Conservation (phyloP, 1,140 invertebrate species). For the Bombus affinis region DNA sequence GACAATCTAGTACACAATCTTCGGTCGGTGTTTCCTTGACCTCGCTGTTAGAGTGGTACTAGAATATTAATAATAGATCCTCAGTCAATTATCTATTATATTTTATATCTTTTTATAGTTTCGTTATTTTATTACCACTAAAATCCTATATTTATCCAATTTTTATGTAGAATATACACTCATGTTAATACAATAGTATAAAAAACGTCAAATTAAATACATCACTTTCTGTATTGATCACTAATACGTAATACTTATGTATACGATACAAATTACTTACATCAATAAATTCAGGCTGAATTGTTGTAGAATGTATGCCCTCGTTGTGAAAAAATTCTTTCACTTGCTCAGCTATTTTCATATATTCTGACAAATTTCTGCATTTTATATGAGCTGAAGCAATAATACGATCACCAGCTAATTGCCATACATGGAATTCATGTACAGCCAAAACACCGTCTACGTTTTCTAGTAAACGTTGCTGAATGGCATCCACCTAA, state of each 20-base stretch:
- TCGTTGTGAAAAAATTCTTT: conserved; percentile 98
- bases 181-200: no score
- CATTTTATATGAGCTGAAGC: conserved; percentile 96
- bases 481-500: conserved; percentile 92
- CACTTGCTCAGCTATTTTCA: conserved; percentile 96
- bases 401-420: conserved; percentile 95
- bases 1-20: conserved; percentile 93
- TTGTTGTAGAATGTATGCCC: conserved; percentile 95
- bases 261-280: conserved; percentile 62
- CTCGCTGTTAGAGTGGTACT: conserved; percentile 83
- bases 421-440: conserved; percentile 97
- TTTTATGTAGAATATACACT: not conserved
- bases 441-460: conserved; percentile 96
- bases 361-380: conserved; percentile 93
- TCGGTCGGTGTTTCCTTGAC: conserved; percentile 82
- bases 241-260: not conserved
- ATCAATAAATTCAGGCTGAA: conserved; percentile 95
- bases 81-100: no score
- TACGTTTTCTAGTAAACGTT: conserved; percentile 91
- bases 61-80: conserved; percentile 43
- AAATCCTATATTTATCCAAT: no score
- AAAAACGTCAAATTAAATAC: no score
- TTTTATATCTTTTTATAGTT: no score
- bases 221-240: no score
- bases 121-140: no score